Evolutionary conservation across 2,113 vertebrate species (phyloP), one percentile per base, ranked within the genome.

Genomic region (Tylochromis polylepis): DNA sequence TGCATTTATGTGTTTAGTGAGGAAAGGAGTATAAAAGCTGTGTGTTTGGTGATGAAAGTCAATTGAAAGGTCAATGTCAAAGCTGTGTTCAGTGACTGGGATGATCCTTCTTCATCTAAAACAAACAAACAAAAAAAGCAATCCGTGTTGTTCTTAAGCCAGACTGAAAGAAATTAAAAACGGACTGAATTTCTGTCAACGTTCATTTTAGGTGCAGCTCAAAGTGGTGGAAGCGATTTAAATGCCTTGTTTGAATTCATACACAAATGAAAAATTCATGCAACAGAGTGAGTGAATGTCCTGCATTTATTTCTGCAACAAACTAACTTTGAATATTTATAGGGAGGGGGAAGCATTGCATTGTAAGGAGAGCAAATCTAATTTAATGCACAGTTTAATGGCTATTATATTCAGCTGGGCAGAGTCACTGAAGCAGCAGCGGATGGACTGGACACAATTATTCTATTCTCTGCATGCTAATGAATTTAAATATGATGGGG

Each of bases 361-460:
- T 85, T 91, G 83, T 92, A 92, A 88, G 89, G 38, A 86, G 86
- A 87, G 81, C 79, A 85, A 82, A 80, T 90, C 82, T 90, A 87
- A 94, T 94, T 89, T 67, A 95, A 91, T 91, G 87, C 90, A 77
- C 91, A 92, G 86, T 95, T 95, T 92, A 95, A 92, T 89, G 85
- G 81, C 83, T 88, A 79, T 90, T 94, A 92, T 81, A 94, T 93
- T 94, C 84, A 92, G 91, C 80, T 83, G 89, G 88, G 29, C 85
- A 89, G 84, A 94, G 83, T 81, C 87, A 82, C 36, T 93, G 88
- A 89, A 83, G 93, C 93, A 84, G 93, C 83, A 79, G 49, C 70
- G 34, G 87, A 93, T 83, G 72, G 90, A 92, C 86, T 80, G 87
- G 90, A 91, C 89, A 92, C 70, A 84, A 83, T 94, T 91, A 86